Conservation (phyloP, 2,797 vertebrate species). For the Manis javanica region DNA sequence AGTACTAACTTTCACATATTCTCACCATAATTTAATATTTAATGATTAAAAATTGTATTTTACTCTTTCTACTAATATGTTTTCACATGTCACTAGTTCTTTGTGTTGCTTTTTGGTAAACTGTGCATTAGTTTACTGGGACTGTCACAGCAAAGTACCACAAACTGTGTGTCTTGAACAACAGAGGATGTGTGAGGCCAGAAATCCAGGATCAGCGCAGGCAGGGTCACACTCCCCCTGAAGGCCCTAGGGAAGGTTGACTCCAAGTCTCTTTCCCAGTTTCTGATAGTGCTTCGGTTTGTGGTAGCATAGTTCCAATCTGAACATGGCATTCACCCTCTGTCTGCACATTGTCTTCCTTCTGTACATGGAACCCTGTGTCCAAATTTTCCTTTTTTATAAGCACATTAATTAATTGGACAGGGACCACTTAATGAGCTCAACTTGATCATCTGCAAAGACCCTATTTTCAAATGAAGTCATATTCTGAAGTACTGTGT, state of each 20-base stretch:
- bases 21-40: neutral
- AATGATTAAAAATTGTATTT: slow-evolving; percentile 17
- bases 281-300: neutral
- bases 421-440: too few relatives aligned
- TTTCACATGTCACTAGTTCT: neutral
- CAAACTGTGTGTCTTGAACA: neutral
- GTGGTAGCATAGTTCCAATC: neutral
- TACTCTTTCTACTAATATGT: neutral
- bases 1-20: neutral
- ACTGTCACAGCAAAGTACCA: neutral
- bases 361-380: neutral
- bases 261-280: fast-evolving
- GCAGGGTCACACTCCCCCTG: too few relatives aligned
- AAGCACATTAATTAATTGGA: neutral
- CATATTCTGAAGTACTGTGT: neutral
- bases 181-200: neutral
- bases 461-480: neutral
- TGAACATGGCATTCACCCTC: neutral
- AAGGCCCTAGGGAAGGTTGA: neutral
- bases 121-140: neutral
- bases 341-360: neutral
- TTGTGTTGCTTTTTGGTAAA: neutral
- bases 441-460: neutral
- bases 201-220: neutral
- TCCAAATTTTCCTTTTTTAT: neutral